Conservation (phyloP, 2,113 vertebrate species). For the Cryptomyrus ogoouensis region DNA sequence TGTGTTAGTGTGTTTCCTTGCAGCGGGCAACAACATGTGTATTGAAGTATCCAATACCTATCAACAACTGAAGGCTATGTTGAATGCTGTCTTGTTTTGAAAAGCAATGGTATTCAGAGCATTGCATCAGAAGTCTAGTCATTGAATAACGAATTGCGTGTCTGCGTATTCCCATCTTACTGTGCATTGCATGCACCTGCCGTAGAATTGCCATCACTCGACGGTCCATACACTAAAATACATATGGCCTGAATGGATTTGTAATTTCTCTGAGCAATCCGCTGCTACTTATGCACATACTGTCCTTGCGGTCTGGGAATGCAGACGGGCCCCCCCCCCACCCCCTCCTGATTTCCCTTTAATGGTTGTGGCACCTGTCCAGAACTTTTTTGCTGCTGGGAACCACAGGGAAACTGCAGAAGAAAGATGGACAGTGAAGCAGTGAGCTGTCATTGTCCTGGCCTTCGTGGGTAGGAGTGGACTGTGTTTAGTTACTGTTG, state of each 20-base stretch:
- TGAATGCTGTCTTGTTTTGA: conserved; percentile 36
- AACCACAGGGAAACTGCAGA: background rate
- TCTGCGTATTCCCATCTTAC: conserved; percentile 44
- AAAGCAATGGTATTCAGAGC: conserved; percentile 46
- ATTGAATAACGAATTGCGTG: conserved; percentile 38
- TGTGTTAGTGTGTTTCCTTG: background rate
- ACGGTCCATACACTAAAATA: background rate
- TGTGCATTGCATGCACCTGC: conserved; percentile 45
- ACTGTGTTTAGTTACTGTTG: background rate
- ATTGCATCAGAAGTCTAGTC: conserved; percentile 34
- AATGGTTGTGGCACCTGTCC: conserved; percentile 7
- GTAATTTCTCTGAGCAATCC: background rate
- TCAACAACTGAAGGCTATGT: background rate
- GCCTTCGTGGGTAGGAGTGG: background rate
- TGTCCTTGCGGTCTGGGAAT: background rate
- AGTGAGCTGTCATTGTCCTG: background rate
- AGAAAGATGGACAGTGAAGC: background rate
- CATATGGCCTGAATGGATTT: background rate
- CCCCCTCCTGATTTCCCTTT: background rate
- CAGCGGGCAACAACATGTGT: background rate
- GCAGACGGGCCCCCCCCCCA: background rate
- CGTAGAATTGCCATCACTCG: conserved; percentile 8
- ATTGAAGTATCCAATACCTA: background rate
- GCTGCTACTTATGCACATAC: background rate
- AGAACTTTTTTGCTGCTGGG: background rate